Conservation (phyloP, 2,113 vertebrate species). For the Galbula dea region DNA sequence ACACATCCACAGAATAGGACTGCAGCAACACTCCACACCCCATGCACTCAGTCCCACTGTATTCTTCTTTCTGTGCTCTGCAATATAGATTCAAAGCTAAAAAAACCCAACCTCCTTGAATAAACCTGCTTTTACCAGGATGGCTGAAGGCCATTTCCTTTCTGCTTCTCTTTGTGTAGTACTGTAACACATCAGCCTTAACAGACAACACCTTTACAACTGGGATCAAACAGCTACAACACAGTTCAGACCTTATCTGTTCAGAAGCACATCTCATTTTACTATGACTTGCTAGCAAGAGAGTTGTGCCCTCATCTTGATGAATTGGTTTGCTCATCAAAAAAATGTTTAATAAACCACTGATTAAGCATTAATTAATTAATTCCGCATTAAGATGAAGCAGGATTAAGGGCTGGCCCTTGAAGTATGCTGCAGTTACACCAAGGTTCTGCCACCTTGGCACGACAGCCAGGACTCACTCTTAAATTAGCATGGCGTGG, state of each 20-base stretch:
- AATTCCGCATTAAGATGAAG: too few relatives aligned
- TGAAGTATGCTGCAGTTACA: background rate
- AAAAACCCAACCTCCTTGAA: background rate
- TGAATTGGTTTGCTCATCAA: background rate
- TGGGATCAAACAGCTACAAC: background rate
- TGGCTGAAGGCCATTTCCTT: accelerated
- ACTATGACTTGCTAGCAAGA: background rate
- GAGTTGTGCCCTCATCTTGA: background rate
- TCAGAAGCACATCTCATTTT: background rate
- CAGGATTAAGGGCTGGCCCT: background rate
- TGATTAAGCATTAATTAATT: too few relatives aligned
- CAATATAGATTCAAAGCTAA: background rate
- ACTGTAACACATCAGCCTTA: background rate
- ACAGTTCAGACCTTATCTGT: background rate
- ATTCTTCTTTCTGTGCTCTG: background rate
- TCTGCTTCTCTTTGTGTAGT: accelerated
- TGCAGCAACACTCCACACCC: accelerated
- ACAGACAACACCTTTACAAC: background rate
- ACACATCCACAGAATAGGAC: background rate
- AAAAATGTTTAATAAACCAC: background rate
- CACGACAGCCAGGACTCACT: background rate
- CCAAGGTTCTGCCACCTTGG: background rate
- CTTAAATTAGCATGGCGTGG: background rate
- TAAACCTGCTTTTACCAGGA: background rate
- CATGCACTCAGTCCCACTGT: background rate